phyloP scores from a whole-genome alignment of 2,797 vertebrate species.

The Mormyrus hasselquistii region DNA sequence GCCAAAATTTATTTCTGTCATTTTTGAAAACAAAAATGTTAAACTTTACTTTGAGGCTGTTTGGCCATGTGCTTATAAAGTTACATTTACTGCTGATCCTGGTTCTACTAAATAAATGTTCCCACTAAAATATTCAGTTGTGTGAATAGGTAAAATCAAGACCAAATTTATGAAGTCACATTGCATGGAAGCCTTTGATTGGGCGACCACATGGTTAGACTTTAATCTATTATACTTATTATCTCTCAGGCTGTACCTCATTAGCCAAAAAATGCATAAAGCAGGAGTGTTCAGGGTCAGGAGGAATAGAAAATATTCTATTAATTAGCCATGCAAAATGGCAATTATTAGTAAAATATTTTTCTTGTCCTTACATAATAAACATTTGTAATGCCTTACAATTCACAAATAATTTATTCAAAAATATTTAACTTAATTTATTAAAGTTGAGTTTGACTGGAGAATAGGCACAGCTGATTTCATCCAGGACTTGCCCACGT shows the following conservation, averaged over 20 bases:
- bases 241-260: neutral
- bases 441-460: neutral
- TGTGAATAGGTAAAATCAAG: neutral
- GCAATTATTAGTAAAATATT: neutral
- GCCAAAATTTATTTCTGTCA: neutral
- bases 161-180: slow-evolving; percentile 10
- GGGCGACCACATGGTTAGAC: neutral
- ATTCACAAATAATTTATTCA: neutral
- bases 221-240: neutral
- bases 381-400: neutral
- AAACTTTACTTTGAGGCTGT: neutral
- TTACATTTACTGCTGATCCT: neutral
- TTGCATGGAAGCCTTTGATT: neutral
- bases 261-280: neutral
- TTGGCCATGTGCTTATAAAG: neutral
- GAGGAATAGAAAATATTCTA: neutral
- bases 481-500: neutral
- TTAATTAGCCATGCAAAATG: neutral
- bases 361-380: neutral
- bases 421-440: neutral
- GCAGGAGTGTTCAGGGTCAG: neutral
- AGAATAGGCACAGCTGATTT: neutral
- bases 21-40: neutral
- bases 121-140: neutral
- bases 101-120: neutral